phyloP scores from a whole-genome alignment of 2,888 invertebrate genomes.

The Criorhina ranunculi region DNA sequence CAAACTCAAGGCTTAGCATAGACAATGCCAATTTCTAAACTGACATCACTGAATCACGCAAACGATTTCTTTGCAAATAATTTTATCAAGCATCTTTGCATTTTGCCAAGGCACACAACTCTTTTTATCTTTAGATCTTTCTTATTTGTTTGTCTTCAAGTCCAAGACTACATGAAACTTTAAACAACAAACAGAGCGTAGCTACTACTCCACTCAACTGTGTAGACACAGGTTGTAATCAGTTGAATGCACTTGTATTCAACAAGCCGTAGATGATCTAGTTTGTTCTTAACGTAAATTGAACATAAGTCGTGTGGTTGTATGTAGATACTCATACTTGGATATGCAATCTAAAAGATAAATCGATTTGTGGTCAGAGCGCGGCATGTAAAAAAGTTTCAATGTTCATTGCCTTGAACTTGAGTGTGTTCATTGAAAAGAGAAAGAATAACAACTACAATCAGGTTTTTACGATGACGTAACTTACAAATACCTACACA shows the following conservation, averaged over 20 bases:
- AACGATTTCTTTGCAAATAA: neutral
- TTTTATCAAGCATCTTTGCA: neutral
- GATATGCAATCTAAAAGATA: conserved; percentile 6
- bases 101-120: neutral
- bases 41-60: no score
- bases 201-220: conserved; percentile 1
- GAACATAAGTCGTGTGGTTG: neutral
- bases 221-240: conserved; percentile 16
- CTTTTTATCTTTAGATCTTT: neutral
- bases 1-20: no score
- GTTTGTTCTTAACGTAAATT: conserved; percentile 8
- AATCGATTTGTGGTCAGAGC: conserved; percentile 46
- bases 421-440: conserved; percentile 19
- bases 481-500: conserved; percentile 10
- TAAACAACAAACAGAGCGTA: conserved; percentile 17
- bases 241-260: conserved; percentile 32
- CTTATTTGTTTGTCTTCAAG: conserved; percentile 1
- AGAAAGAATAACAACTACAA: neutral
- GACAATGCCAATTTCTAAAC: no score
- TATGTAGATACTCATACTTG: neutral
- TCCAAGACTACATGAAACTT: neutral
- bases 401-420: conserved; percentile 35
- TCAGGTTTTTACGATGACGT: conserved; percentile 34
- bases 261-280: conserved; percentile 39
- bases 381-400: conserved; percentile 28